Percentiles rank a stretch among this genome's conserved stretches.
Conservation (phyloP, 2,113 vertebrate species). For the Rhineura floridana region DNA sequence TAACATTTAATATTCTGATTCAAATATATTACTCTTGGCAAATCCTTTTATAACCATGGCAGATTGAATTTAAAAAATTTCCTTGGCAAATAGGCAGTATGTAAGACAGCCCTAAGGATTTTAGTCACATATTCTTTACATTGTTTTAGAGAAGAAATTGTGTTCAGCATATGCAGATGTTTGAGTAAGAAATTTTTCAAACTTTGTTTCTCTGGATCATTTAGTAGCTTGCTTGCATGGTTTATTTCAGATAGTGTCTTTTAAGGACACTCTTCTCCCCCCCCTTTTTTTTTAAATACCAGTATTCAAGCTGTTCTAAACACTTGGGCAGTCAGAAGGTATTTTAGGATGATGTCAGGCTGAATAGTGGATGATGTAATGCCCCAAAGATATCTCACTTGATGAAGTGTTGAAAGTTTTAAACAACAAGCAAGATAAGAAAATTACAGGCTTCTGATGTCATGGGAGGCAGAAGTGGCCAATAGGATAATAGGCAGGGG, state of each 20-base stretch:
- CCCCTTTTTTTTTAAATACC: not conserved
- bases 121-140: not conserved
- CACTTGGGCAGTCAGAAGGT: constrained; percentile 15
- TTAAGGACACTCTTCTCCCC: constrained; percentile 52
- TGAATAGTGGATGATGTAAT: constrained; percentile 66
- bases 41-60: not conserved
- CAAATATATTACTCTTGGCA: not conserved
- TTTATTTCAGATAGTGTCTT: constrained; percentile 28
- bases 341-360: constrained; percentile 56
- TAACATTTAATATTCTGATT: not conserved
- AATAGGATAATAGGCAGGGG: constrained; percentile 12
- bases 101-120: not conserved
- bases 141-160: not conserved
- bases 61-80: not conserved
- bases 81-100: not conserved
- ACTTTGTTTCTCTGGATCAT: not conserved
- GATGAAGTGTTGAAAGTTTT: constrained; percentile 39
- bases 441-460: rapidly evolving
- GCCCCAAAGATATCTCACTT: constrained; percentile 70
- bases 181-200: not conserved
- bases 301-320: not conserved
- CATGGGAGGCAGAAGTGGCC: constrained; percentile 6
- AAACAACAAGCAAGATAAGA: constrained; percentile 14
- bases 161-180: not conserved
- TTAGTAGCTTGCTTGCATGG: rapidly evolving